Evolutionary conservation across 2,888 invertebrate genomes (phyloP), one percentile per base, ranked within the genome.

Genomic region (Sarcophaga rosellei): DNA sequence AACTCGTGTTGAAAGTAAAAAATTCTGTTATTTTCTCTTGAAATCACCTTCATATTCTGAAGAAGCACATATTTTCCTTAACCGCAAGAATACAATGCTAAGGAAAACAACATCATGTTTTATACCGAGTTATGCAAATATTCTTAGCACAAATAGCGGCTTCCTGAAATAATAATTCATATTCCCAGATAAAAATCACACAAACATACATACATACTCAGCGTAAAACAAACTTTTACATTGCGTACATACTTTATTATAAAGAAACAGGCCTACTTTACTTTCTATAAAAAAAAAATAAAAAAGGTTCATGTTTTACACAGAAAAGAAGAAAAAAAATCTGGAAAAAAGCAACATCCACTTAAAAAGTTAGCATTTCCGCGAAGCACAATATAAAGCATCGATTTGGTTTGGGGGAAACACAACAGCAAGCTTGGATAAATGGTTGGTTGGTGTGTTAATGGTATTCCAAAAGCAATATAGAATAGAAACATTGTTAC

Each of bases 141-240:
- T 88, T 88, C 87, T 88, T 87, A 87, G 90, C 91, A 91, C 91
- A 91, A 91, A 91, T 91, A 92, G 92, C 91, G 90, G 90, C 92
- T 91, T 91, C 92, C 91, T 92, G 91, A 91, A 91, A 91, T 92
- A 91, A 92, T 91, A 91, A 92, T 91, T 91, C 92, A 91, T 91
- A 90, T 90, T 87, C 90, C 88, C 88, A 90, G 91, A 92, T 91
- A 91, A 91, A 91, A 91, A 91, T 91, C 91, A 90, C 89, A 88
- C 88, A 88, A 88, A 63, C n/a, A 78, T 78, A 84, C 81, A 81
- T 35, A 25, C 12, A 20, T 8, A 45, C 5, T 10, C 59, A 47
- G 4, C 12, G 12, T 57, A 17, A 53, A 66, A 57, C 21, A 69
- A 78, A 68, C 74, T 75, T 47, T 65, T 10, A 25, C 47, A 79